A percentile compares a stretch with the other conserved stretches of the same genome.
Evolutionary conservation across 1,140 invertebrate species (phyloP).

Genomic region (Drosophila navojoa): DNA sequence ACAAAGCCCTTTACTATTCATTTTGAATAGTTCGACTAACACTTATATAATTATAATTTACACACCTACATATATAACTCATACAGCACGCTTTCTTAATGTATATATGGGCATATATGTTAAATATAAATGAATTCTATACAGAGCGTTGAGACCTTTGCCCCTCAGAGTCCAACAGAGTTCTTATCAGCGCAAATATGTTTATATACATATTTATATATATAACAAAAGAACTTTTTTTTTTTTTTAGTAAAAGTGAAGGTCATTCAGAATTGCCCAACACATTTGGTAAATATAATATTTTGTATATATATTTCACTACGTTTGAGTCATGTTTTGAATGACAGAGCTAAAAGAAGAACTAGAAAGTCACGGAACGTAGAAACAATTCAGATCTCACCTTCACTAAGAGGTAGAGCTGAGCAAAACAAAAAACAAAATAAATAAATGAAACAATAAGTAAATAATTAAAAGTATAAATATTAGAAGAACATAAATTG

Average conservation of each 20-base stretch:
- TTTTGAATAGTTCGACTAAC: not conserved
- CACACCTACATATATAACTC: too few species aligned
- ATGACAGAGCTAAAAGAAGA: not conserved
- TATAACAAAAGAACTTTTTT: not conserved
- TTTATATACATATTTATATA: conserved; percentile 4
- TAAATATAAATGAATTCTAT: not conserved
- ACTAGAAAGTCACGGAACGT: conserved; percentile 8
- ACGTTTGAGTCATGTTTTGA: conserved; percentile 1
- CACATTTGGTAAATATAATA: not conserved
- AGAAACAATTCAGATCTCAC: conserved; percentile 3
- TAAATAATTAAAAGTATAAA: not conserved
- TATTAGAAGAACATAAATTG: conserved; percentile 22
- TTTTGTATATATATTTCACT: not conserved
- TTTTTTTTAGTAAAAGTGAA: not conserved
- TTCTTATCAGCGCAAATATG: conserved; percentile 4
- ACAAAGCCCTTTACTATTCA: not conserved
- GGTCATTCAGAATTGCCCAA: not conserved
- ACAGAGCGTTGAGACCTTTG: not conserved
- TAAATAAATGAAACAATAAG: conserved; percentile 5
- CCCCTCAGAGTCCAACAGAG: not conserved
- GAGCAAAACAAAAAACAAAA: conserved; percentile 16
- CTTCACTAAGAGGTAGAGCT: conserved; percentile 2
- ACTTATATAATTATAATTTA: not conserved
- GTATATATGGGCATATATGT: not conserved
- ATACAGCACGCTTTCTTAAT: not conserved